Base-by-base conservation (phyloP, 2,113 vertebrate genomes). In the Haemorhous mexicanus region DNA sequence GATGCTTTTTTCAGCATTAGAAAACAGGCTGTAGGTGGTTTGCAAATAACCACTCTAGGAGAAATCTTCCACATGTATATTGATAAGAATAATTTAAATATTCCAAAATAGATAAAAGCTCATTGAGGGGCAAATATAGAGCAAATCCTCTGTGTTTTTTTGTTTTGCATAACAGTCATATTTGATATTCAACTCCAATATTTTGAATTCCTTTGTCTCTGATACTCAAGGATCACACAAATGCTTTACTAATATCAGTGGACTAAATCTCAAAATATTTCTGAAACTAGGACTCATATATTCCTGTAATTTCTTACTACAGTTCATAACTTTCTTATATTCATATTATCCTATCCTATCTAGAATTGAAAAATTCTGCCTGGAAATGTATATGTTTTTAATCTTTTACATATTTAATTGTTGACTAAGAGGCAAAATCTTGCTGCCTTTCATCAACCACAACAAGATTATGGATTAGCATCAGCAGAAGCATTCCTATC, bases 21-120 rank as follows among this genome's bases (percentile, higher is more conserved):
- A 87, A 97, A 96, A 96, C 69, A 94, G 88, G 87, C 83, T 88
- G 84, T 96, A 93, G 87, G 97, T 92, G 97, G 93, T 97, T 97
- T 95, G 96, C 97, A 98, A 97, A 97, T 97, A 97, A 96, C 82
- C 74, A 80, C 44, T 89, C 62, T 50, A 73, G 74, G 62, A 91
- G 69, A 84, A 93, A 92, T 41, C 50, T 76, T 63, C 73, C 76
- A 91, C 64, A 82, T 70, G 64, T 88, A 82, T 95, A 87, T 88
- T 91, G 92, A 74, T 93, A 93, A 69, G 61, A 94, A 87, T 68
- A 94, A 88, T 88, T 92, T 62, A 93, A 96, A 96, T 91, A 86
- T 90, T 89, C 55, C 53, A 90, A 53, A 93, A 88, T 75, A 93
- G 76, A 89, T 82, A 47, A 87, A 67, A 69, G 26, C 43, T 84